phyloP scores from a whole-genome alignment of 2,888 invertebrate species.

The Physocephala rufipes region DNA sequence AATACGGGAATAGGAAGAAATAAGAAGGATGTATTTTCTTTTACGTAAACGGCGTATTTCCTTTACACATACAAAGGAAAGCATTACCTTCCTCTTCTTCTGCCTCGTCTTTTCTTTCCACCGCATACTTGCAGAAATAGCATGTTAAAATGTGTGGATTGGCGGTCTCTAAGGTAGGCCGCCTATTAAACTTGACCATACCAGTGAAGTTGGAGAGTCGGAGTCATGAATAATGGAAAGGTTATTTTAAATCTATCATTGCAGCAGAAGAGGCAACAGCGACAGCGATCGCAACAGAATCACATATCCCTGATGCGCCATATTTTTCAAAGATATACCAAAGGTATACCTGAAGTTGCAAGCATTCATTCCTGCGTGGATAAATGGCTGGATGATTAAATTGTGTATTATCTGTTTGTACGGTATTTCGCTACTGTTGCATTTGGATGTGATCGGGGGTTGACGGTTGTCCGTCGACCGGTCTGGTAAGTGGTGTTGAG shows the following conservation, averaged over 20 bases:
- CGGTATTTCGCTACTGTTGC: too few species aligned
- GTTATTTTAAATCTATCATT: constrained; percentile 13
- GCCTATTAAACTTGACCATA: constrained; percentile 15
- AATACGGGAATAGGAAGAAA: too few species aligned
- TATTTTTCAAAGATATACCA: too few species aligned
- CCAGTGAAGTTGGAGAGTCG: constrained; percentile 14
- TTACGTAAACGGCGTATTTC: neutral
- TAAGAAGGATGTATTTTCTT: neutral
- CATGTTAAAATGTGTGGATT: neutral
- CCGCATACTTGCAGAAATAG: neutral
- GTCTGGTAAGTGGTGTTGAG: neutral
- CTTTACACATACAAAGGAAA: neutral
- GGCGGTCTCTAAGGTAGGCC: constrained; percentile 9
- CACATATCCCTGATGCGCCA: too few species aligned
- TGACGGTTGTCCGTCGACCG: neutral
- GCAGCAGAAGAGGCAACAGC: too few species aligned
- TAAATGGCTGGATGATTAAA: too few species aligned
- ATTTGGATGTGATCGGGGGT: too few species aligned
- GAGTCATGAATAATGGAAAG: constrained; percentile 19
- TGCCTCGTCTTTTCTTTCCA: neutral
- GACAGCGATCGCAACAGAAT: too few species aligned
- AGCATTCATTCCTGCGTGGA: too few species aligned
- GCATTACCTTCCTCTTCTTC: neutral
- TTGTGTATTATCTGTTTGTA: too few species aligned
- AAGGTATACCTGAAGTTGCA: neutral